These are phyloP conservation scores for Trachelipus rathkii DNA, from an alignment of 1,140 invertebrate species.

Conservation along the genomic window DNA sequence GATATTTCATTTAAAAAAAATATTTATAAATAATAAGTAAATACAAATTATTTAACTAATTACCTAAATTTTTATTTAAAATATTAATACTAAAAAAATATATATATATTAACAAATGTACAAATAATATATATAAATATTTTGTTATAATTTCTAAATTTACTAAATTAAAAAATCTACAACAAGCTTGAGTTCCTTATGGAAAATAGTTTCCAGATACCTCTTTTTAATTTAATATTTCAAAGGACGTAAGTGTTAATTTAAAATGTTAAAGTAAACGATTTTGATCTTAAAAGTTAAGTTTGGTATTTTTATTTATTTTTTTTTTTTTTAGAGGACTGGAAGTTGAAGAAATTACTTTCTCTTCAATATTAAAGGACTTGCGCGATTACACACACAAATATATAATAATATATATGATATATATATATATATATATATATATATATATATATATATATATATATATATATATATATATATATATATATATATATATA, in stretches of 20 bases:
- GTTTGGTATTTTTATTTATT: no score
- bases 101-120: no score
- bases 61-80: no score
- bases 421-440: no score
- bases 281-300: neutral
- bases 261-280: neutral
- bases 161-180: neutral
- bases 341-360: constrained; percentile 1
- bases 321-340: neutral
- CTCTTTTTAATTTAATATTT: neutral
- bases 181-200: neutral
- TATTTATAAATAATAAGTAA: no score
- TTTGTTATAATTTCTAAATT: neutral
- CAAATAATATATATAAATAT: neutral
- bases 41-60: no score
- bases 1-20: no score
- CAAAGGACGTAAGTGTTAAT: neutral
- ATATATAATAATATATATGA: neutral
- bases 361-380: neutral
- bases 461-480: no score
- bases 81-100: no score
- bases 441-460: no score
- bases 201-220: neutral
- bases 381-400: neutral
- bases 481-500: no score